Evolutionary conservation across 2,888 invertebrate genomes (phyloP).

Genomic region (Tenthredo distinguenda): DNA sequence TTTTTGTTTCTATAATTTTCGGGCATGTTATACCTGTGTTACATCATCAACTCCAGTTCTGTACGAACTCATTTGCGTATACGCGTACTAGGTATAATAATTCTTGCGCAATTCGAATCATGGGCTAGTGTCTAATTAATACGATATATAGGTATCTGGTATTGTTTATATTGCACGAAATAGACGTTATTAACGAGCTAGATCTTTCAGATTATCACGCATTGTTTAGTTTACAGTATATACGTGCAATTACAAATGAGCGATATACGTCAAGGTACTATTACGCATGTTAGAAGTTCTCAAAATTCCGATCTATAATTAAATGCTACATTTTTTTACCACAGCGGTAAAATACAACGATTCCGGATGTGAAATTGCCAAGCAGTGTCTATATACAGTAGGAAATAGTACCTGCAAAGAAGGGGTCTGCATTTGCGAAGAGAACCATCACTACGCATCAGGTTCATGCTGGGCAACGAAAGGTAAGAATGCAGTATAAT

Average conservation of each 20-base stretch:
- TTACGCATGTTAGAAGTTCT: neutral
- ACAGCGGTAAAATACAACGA: neutral
- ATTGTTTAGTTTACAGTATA: neutral
- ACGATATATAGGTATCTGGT: neutral
- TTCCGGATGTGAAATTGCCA: constrained; percentile 60
- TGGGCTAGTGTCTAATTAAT: neutral
- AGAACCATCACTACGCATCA: constrained; percentile 60
- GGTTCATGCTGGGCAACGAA: constrained; percentile 59
- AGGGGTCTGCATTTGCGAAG: constrained; percentile 64
- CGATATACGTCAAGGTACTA: neutral
- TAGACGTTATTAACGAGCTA: neutral
- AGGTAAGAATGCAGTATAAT: constrained; percentile 56
- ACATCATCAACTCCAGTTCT: neutral
- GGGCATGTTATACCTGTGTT: neutral
- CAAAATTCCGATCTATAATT: constrained; percentile 13
- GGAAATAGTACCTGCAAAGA: constrained; percentile 61
- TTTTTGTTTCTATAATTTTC: neutral
- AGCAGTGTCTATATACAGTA: constrained; percentile 60
- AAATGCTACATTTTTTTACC: neutral
- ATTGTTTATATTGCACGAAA: neutral
- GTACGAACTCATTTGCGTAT: neutral
- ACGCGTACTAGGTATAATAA: neutral
- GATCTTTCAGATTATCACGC: neutral
- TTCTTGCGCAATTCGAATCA: neutral
- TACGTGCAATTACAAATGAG: neutral